A percentile compares a stretch with the other conserved stretches of the same genome.
Conservation (phyloP, 2,888 invertebrate species). For the Pammene fasciana region DNA sequence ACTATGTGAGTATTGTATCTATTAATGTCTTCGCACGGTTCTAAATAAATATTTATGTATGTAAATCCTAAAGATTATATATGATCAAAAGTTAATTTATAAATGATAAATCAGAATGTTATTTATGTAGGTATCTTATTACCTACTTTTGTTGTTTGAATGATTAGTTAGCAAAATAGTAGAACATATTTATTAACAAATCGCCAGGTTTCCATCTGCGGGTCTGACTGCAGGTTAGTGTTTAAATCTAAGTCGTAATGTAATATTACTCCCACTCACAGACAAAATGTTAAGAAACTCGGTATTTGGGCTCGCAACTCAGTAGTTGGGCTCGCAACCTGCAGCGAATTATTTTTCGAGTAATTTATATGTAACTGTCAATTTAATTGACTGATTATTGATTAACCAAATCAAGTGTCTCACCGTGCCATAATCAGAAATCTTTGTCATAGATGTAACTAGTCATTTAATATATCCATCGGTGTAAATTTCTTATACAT, state of each 20-base stretch:
- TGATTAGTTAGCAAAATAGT: constrained; percentile 30
- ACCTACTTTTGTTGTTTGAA: constrained; percentile 21
- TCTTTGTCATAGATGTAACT: constrained; percentile 38
- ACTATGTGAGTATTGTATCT: neutral
- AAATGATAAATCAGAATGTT: constrained; percentile 14
- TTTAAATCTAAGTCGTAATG: neutral
- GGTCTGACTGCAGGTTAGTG: constrained; percentile 1
- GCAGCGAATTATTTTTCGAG: constrained; percentile 58
- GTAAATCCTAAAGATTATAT: neutral
- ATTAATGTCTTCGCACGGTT: constrained; percentile 8
- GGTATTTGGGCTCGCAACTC: neutral
- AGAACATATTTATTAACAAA: constrained; percentile 20
- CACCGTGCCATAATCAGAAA: constrained; percentile 52
- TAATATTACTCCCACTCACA: neutral
- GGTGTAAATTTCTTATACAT: constrained; percentile 41
- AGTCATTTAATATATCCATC: constrained; percentile 45
- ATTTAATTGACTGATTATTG: constrained; percentile 47
- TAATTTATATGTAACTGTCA: constrained; percentile 49
- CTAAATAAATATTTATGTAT: constrained; percentile 8
- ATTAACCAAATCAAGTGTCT: constrained; percentile 49
- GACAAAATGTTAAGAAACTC: neutral
- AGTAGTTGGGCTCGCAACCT: constrained; percentile 47
- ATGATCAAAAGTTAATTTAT: constrained; percentile 16
- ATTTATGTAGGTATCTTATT: constrained; percentile 26
- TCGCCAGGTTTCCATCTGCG: constrained; percentile 27